These are phyloP conservation scores for Cirrhinus mrigala DNA, from an alignment of 2,797 vertebrate species.

Conservation along the genomic window DNA sequence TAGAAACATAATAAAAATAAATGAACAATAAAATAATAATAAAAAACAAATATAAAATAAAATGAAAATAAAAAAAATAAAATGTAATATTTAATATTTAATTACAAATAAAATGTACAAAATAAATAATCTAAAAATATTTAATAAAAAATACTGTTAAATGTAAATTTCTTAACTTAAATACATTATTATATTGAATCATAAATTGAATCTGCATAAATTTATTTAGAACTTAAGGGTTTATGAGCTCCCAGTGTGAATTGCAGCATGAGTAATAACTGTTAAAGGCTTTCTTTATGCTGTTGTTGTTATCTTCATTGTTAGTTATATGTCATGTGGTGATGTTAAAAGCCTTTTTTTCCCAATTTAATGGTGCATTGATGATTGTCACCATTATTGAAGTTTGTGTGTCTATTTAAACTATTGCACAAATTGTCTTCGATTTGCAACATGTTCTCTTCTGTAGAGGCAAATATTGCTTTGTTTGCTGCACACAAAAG, in stretches of 20 bases:
- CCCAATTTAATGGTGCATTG: neutral
- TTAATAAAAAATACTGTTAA: neutral
- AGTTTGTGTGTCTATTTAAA: slow-evolving; percentile 17
- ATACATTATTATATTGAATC: neutral
- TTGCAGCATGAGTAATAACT: neutral
- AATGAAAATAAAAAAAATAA: neutral
- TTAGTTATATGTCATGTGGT: neutral
- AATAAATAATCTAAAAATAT: too few species aligned
- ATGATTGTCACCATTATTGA: neutral
- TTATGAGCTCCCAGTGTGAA: neutral
- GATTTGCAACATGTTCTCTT: neutral
- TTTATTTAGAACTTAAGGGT: neutral
- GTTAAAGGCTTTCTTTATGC: neutral
- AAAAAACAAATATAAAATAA: too few species aligned
- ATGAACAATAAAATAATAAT: too few species aligned
- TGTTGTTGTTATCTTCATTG: neutral
- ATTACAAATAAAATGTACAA: too few species aligned
- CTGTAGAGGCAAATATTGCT: neutral
- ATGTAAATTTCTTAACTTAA: neutral
- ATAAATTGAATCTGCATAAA: neutral
- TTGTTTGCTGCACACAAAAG: neutral
- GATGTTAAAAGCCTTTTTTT: neutral
- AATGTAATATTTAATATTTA: too few species aligned
- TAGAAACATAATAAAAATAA: too few species aligned
- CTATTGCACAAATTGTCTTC: neutral